Base-by-base conservation (phyloP, 2,888 invertebrate genomes). In the Reticulitermes lucifugus region DNA sequence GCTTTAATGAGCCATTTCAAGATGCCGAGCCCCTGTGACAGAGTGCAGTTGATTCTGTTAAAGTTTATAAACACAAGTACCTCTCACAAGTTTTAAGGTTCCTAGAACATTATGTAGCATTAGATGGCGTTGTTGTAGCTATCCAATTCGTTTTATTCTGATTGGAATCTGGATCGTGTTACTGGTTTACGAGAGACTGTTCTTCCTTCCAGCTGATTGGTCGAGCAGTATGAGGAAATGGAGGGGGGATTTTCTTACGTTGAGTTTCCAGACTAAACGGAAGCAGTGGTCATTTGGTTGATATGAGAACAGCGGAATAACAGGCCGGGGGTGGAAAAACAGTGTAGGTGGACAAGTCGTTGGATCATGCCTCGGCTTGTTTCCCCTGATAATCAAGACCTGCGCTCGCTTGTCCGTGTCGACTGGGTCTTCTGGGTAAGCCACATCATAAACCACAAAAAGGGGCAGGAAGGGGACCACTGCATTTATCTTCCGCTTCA, bases 1-100 rank as follows among this genome's bases (percentile, higher is more conserved):
- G 51, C 51, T 46, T 79, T 79, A 79, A 79, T 79, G 79, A 35
- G 25, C 79, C 79, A 79, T 79, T 79, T 51, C 46, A 51, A 51
- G 79, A 79, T 9, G 65, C 65, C 4, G 41, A 73, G 73, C 22
- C 41, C 0, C 0, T 25, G 18, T 73, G 35, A 73, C 41, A 73
- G 73, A 18, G 18, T 73, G 41, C 41, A 73, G 73, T 41, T 73
- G 41, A 73, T 73, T 73, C 41, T 41, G 29, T 73, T 73, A 73
- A 35, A 73, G 41, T 73, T 29, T 29, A 41, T 9, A 21, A 18
- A 71, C 71, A 60, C 71, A 71, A 71, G 71, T 29, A 71, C 71
- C 71, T 71, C 71, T 25, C 29, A 73, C 73, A 73, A 41, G 41
- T 73, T 73, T 29, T 73, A 73, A 41, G 73, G 25, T 35, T 29